These are phyloP conservation scores for Torymus auratus DNA, from an alignment of 2,888 invertebrate genomes.

Conservation along the genomic window DNA sequence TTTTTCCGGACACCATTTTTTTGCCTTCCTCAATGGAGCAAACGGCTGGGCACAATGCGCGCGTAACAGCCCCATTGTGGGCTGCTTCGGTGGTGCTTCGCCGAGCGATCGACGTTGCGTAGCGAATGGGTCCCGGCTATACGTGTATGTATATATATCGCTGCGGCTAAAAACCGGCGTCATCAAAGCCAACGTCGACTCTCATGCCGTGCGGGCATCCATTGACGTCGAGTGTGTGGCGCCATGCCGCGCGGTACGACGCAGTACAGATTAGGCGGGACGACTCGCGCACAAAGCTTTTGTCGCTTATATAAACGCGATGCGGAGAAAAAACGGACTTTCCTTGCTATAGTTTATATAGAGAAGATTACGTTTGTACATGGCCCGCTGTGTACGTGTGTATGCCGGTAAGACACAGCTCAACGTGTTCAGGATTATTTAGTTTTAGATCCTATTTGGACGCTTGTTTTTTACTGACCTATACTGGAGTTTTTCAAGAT, in stretches of 20 bases:
- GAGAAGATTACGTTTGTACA: too few species aligned
- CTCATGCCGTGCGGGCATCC: not conserved
- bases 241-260: not conserved
- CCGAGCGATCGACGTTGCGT: not conserved
- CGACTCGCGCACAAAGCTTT: constrained; percentile 15
- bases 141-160: not conserved
- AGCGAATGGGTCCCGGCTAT: not conserved
- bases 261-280: not conserved
- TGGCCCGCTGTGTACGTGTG: not conserved
- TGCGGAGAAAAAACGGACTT: not conserved
- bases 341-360: not conserved
- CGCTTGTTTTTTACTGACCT: not conserved
- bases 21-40: constrained; percentile 20
- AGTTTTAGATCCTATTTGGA: not conserved
- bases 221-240: constrained; percentile 19
- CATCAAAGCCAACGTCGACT: constrained; percentile 27
- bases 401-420: not conserved
- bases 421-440: not conserved
- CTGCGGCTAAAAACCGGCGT: constrained; percentile 19
- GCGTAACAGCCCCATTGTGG: constrained; percentile 31
- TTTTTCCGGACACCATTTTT: not conserved
- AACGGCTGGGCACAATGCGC: constrained; percentile 16
- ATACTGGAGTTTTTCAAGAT: not conserved
- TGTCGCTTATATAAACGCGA: constrained; percentile 15
- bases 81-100: not conserved